Evolutionary conservation across 2,888 invertebrate species (phyloP).

Genomic region (Nephrotoma flavescens): DNA sequence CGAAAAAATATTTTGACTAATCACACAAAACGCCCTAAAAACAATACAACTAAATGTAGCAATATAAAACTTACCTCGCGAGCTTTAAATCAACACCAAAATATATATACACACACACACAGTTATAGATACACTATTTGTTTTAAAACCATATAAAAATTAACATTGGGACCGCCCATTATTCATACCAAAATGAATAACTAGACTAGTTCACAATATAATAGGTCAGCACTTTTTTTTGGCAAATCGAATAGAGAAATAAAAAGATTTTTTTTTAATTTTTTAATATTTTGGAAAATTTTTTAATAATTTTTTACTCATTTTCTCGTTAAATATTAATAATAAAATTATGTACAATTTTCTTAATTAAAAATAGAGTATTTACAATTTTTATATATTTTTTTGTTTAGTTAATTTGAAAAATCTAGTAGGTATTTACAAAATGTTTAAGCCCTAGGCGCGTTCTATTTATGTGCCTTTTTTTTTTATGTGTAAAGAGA

Average conservation of each 20-base stretch:
- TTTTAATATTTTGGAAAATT: not conserved
- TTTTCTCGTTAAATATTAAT: not conserved
- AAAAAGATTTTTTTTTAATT: not conserved
- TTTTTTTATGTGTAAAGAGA: not conserved
- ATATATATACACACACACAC: not conserved
- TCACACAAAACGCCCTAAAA: not conserved
- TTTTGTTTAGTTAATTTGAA: not conserved
- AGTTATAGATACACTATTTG: not conserved
- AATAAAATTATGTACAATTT: not conserved
- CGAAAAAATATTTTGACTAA: not conserved
- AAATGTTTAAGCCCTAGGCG: not conserved
- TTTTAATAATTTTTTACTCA: not conserved
- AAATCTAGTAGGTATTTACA: not conserved
- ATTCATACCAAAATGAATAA: not conserved
- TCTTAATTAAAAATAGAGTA: not conserved
- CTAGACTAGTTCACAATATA: not conserved
- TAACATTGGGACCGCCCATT: not conserved
- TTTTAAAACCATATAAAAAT: not conserved
- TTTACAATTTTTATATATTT: not conserved
- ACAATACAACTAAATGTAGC: not conserved
- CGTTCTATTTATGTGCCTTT: not conserved
- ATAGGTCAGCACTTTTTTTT: not conserved
- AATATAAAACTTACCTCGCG: not conserved
- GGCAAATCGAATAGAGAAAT: not conserved
- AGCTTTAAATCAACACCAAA: not conserved